phyloP scores from a whole-genome alignment of 2,113 vertebrate genomes.

The Coptodon bakossiorum region DNA sequence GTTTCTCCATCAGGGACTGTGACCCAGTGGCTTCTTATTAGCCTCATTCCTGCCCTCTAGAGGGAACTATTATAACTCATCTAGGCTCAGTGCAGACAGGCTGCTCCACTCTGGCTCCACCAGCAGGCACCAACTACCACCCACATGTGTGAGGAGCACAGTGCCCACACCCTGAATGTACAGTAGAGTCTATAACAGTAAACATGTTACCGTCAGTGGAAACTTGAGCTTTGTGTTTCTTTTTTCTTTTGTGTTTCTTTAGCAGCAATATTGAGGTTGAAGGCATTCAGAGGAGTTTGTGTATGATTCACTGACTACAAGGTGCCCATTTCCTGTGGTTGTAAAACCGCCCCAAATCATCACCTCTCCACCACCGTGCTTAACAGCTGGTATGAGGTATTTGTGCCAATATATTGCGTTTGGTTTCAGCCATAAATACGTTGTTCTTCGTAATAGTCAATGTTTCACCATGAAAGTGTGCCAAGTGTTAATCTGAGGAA shows the following conservation, averaged over 20 bases:
- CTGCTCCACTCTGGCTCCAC: conserved; percentile 6
- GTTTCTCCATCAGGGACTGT: conserved; percentile 4
- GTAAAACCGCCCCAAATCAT: neutral
- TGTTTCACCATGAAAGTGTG: neutral
- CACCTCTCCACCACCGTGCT: neutral
- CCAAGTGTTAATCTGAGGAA: neutral
- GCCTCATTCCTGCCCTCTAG: conserved; percentile 49
- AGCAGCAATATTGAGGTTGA: neutral
- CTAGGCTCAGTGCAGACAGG: neutral
- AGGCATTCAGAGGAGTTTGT: neutral
- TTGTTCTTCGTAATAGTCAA: neutral
- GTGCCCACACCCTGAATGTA: neutral
- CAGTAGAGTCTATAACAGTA: neutral
- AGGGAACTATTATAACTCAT: neutral
- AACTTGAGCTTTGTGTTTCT: neutral
- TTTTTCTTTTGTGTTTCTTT: neutral
- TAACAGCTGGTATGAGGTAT: neutral
- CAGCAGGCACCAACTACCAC: neutral
- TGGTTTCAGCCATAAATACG: neutral
- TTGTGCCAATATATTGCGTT: neutral
- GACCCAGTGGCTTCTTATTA: conserved; percentile 27
- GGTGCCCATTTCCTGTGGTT: neutral
- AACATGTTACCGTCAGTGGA: neutral
- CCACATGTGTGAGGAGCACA: neutral
- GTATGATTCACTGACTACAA: neutral